Evolutionary conservation across 2,888 invertebrate species (phyloP).

Genomic region (Lutraria lutraria): DNA sequence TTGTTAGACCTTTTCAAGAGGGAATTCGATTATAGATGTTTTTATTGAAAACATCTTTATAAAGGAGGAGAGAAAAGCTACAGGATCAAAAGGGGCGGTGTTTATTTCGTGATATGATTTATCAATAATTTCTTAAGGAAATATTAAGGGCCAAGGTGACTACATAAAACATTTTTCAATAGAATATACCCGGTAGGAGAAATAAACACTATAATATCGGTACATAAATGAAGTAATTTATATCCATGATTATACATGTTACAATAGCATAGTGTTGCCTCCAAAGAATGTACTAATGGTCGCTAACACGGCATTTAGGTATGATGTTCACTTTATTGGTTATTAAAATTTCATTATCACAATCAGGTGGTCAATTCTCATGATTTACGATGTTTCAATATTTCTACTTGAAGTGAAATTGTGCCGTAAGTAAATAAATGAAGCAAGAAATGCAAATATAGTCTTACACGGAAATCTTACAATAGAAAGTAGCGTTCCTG

Average conservation of each 20-base stretch:
- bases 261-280: neutral
- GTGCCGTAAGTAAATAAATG: slow-evolving; percentile 6
- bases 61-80: neutral
- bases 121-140: neutral
- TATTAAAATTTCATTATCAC: slow-evolving; percentile 14
- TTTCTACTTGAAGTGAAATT: neutral
- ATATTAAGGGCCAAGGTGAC: neutral
- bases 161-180: neutral
- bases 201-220: neutral
- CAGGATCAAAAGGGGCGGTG: neutral
- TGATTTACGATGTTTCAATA: slow-evolving; percentile 2
- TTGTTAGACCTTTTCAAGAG: neutral
- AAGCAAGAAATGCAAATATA: neutral
- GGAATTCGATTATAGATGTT: neutral
- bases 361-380: slow-evolving; percentile 17
- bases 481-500: neutral
- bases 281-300: neutral
- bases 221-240: neutral
- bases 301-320: neutral
- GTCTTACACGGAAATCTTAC: neutral
- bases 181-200: neutral
- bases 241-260: neutral
- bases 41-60: neutral
- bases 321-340: neutral
- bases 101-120: neutral